A percentile compares a stretch with the other conserved stretches of the same genome.
Evolutionary conservation across 2,888 invertebrate species (phyloP).

Genomic region (Netelia inedita): DNA sequence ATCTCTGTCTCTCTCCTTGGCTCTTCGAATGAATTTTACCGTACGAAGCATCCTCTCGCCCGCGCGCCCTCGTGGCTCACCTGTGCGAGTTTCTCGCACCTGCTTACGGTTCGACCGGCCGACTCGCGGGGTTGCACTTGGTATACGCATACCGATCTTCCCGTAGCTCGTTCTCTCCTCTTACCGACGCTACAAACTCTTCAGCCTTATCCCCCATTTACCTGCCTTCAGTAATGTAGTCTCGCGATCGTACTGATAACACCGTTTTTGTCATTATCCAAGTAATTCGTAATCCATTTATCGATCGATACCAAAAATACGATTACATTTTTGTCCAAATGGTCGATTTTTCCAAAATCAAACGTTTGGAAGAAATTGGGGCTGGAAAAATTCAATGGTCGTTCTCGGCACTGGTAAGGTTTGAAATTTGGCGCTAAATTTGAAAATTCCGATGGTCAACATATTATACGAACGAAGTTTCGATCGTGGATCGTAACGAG

Average conservation of each 20-base stretch:
- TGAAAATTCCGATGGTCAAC: too few species aligned
- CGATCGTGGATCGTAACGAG: background rate
- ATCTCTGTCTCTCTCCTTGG: background rate
- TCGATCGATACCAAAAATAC: too few species aligned
- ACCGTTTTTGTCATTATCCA: too few species aligned
- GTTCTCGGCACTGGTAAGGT: too few species aligned
- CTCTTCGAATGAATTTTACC: conserved; percentile 15
- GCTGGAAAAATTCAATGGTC: too few species aligned
- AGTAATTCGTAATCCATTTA: too few species aligned
- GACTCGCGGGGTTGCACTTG: conserved; percentile 4
- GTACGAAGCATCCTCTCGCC: conserved; percentile 23
- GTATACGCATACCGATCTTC: conserved; percentile 9
- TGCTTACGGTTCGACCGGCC: conserved; percentile 59
- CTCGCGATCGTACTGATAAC: background rate
- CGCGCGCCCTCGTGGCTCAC: conserved; percentile 37
- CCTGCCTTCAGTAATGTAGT: conserved; percentile 44
- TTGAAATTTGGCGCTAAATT: too few species aligned
- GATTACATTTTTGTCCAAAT: too few species aligned
- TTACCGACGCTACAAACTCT: conserved; percentile 30
- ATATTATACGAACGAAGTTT: background rate
- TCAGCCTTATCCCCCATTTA: conserved; percentile 4
- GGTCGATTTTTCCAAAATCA: too few species aligned
- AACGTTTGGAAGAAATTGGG: too few species aligned
- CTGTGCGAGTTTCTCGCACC: conserved; percentile 56
- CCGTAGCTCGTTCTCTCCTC: background rate